Base-by-base conservation (phyloP, 2,113 vertebrate genomes). In the Naja naja region DNA sequence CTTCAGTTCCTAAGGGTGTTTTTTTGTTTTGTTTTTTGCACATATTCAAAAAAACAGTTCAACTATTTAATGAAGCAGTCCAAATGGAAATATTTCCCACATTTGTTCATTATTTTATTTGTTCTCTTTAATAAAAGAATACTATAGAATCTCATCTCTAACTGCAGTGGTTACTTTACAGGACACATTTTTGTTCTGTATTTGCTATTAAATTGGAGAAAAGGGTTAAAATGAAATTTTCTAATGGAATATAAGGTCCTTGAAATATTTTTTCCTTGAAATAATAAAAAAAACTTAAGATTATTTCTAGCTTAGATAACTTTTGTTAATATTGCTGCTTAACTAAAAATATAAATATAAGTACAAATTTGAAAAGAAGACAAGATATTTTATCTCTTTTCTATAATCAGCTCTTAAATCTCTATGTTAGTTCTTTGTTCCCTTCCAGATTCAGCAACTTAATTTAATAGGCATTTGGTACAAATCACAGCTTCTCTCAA, bases 41-140 rank as follows among this genome's bases (percentile, higher is more conserved):
- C 5, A 87, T 52, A 3, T 47, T 30, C 47, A 16, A 55, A 3
- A 55, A 54, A 30, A 53, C 27, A 88, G 7, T 54, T 27, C 16
- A 88, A 2, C 3, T 85, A 39, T 25, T 86, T 86, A 86, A 69
- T 69, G 30, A n/a, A 34, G 87, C 91, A 91, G 2, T 92, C 64
- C 45, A 81, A 91, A 74, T 92, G 30, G 20, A 94, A 91, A 56
- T 52, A 43, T 58, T 89, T 52, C 52, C 6, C 23, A 20, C 22
- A 52, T 6, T 90, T 34, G 20, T 81, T 87, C 90, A 91, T 74
- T 23, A 89, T 93, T 30, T 47, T 53, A 5, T 9, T 18, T 54
- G 49, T 8, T 93, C 92, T 92, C 14, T 39, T 74, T 91, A 18
- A 53, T 86, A 20, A 43, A 90, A 91, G 94, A 10, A 39, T 52